Evolutionary conservation across 2,888 invertebrate genomes (phyloP), one percentile per base, ranked within the genome.

Genomic region (Eupithecia centaureata): DNA sequence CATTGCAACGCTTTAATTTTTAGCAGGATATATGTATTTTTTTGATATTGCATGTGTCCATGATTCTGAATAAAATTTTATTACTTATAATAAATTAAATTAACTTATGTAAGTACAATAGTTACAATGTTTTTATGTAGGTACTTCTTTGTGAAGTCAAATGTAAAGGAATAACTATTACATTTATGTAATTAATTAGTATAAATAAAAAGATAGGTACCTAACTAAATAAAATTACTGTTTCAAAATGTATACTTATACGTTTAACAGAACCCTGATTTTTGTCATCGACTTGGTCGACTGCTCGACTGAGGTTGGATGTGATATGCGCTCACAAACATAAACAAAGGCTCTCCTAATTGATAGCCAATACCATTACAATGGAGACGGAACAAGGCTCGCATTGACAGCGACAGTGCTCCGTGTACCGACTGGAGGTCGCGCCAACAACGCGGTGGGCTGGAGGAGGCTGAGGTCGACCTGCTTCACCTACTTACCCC

Each of bases 291-390:
- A 33, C 4, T 38, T 38, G 35, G 15, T 15, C 5, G 35, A 38
- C 2, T 18, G 15, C 2, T 5, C 0, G 38, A 38, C 5, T 15
- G 2, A 18, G 18, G 8, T 42, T 10, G 10, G 42, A 42, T 18
- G 1, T 18, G 42, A 42, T 18, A 2, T 18, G 42, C 42, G 18
- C n/a, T 42, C n/a, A 10, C 42, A 42, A 42, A 42, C 1, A 18
- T 18, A 42, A 42, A 42, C 42, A 42, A 18, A 27, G 15, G 27
- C 13, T 52, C 51, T 13, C 13, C 51, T 52, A 27, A 52, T 27
- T 52, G 51, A 52, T 52, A 52, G 5, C 51, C 27, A 52, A 52
- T 52, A 27, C 25, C 51, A 52, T 52, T 52, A 27, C 12, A 13
- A 47, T 51, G 25, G 25, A 52, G 52, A 52, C 5, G 27, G 15